Percentiles rank a stretch among this genome's conserved stretches.
phyloP scores from a whole-genome alignment of 2,888 invertebrate species.

The Coecobrya sp. region DNA sequence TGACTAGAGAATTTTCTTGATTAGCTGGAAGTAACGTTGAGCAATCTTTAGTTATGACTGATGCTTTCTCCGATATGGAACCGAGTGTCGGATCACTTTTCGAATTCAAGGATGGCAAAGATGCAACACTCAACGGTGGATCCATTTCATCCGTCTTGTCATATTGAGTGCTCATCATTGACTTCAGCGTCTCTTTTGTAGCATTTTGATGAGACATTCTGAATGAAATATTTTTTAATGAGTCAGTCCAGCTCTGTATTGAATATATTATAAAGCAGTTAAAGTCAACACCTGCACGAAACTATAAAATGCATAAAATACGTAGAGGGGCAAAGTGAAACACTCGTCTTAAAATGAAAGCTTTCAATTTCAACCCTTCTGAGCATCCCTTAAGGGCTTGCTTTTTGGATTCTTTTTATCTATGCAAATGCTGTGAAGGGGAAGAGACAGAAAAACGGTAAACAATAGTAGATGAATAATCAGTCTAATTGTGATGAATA shows the following conservation, averaged over 20 bases:
- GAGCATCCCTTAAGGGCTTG: not conserved
- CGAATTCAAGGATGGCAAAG: not conserved
- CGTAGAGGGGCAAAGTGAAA: slow-evolving; percentile 18
- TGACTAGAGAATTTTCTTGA: slow-evolving; percentile 59
- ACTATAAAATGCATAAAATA: not conserved
- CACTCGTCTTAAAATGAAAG: not conserved
- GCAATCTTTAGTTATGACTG: slow-evolving; percentile 42
- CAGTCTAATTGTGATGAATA: not conserved
- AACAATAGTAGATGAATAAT: not conserved
- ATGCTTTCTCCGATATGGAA: slow-evolving; percentile 33
- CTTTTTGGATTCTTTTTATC: not conserved
- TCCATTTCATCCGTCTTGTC: slow-evolving; percentile 13
- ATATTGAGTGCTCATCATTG: slow-evolving; percentile 4
- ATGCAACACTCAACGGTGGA: not conserved
- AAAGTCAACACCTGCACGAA: slow-evolving; percentile 19
- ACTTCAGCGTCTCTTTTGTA: not conserved
- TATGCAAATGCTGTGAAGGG: not conserved
- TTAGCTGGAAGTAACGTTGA: not conserved
- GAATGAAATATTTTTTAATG: not conserved
- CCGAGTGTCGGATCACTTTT: not conserved
- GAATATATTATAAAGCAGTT: slow-evolving; percentile 38
- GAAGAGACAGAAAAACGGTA: not conserved
- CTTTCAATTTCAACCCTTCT: not conserved
- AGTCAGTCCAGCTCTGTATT: not conserved
- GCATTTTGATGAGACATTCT: slow-evolving; percentile 17